Conservation (phyloP, 1,140 invertebrate genomes). For the Drosophila leontia region DNA sequence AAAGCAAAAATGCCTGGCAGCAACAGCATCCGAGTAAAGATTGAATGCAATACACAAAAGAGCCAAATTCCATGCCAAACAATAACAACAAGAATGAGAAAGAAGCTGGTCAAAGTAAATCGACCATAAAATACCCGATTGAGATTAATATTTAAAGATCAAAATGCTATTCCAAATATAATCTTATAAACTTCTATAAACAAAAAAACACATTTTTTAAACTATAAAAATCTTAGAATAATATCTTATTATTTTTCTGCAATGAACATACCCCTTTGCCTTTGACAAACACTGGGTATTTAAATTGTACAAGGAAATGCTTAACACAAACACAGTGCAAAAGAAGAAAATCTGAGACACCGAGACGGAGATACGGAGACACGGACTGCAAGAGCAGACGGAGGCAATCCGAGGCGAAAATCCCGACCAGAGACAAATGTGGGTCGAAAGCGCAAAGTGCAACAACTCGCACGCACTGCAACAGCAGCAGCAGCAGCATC, state of each 20-base stretch:
- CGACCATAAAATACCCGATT: not conserved
- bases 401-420: conserved; percentile 37
- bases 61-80: conserved; percentile 47
- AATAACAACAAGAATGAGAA: conserved; percentile 29
- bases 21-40: conserved; percentile 29
- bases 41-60: conserved; percentile 69
- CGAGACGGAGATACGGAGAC: conserved; percentile 30
- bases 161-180: no score
- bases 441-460: conserved; percentile 78
- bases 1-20: conserved; percentile 14
- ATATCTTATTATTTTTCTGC: no score
- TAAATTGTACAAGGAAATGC: conserved; percentile 67
- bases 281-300: not conserved
- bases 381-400: conserved; percentile 13
- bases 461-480: conserved; percentile 63
- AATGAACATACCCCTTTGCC: not conserved
- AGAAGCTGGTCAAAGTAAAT: not conserved
- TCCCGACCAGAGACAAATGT: conserved; percentile 72
- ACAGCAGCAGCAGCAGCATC: conserved; percentile 6
- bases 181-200: not conserved
- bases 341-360: conserved; percentile 19
- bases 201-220: not conserved
- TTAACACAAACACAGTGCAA: conserved; percentile 28
- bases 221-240: not conserved
- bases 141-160: not conserved